phyloP scores from a whole-genome alignment of 2,113 vertebrate genomes.

The Thunnus maccoyii region DNA sequence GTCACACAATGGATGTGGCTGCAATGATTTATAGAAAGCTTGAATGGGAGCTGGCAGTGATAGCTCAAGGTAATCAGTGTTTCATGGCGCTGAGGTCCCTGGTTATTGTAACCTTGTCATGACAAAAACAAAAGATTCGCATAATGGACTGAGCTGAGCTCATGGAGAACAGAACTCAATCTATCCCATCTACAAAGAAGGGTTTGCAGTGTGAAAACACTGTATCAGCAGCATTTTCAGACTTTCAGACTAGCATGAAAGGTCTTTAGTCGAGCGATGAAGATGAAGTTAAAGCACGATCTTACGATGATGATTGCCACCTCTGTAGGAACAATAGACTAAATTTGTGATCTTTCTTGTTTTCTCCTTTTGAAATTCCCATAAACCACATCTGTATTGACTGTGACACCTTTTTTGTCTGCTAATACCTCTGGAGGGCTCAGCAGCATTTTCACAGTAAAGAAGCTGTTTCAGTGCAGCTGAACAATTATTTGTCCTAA shows the following conservation, averaged over 20 bases:
- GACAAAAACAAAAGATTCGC: slow-evolving; percentile 54
- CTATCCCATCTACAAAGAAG: slow-evolving; percentile 1
- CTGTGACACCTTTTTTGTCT: neutral
- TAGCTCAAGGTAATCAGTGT: slow-evolving; percentile 60
- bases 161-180: slow-evolving; percentile 14
- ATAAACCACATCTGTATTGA: neutral
- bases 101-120: slow-evolving; percentile 64
- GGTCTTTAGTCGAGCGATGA: neutral
- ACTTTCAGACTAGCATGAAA: neutral
- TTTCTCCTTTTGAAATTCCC: neutral
- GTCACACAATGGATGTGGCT: slow-evolving; percentile 45
- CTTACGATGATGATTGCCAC: neutral
- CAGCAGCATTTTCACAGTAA: no score
- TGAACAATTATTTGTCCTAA: neutral
- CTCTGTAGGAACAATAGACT: slow-evolving; percentile 1
- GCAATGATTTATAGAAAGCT: slow-evolving; percentile 42
- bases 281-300: neutral
- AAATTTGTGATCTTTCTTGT: neutral
- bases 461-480: neutral
- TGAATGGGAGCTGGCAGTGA: slow-evolving; percentile 51
- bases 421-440: neutral
- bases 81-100: slow-evolving; percentile 40
- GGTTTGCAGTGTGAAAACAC: neutral
- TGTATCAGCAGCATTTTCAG: neutral
- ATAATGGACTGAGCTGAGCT: slow-evolving; percentile 30